Evolutionary conservation across 2,797 vertebrate genomes (phyloP), one percentile per base, ranked within the genome.

Genomic region (Falco naumanni): DNA sequence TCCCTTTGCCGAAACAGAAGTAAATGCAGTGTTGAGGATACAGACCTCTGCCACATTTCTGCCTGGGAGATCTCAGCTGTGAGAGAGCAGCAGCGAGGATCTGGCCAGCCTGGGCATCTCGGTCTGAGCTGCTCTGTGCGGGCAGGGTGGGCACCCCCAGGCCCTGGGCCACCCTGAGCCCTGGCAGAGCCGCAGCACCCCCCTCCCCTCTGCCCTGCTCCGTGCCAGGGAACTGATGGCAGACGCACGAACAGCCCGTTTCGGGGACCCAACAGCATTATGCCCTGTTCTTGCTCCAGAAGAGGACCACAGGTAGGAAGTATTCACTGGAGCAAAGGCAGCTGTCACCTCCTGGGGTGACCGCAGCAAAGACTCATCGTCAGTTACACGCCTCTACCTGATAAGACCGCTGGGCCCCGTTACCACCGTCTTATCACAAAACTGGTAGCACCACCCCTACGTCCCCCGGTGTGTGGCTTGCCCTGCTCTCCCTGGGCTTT

Each of bases 311-410:
- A 47, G 45, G 18, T 39, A 26, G 54, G 29, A 63, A 77, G 34
- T 8, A 17, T 71, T 70, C 22, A 47, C 12, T 24, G 0, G 17
- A 65, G 20, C 15, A 53, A 74, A 70, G 31, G 48, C 17, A 83
- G 34, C 21, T 1, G 0, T 57, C 11, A 8, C 5, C 34, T 13
- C 75, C 21, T 69, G 41, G 29, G 26, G 12, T 0, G 0, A 14
- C 25, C 6, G 45, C 72, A 81, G 31, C 63, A 72, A 64, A 93
- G 77, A 57, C 15, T 39, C 24, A 3, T 24, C 0, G 2, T 25
- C 34, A 13, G 20, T 64, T 50, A 28, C 9, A 25, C 10, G 39
- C 3, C 41, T 53, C 16, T 50, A 1, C 41, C 8, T 50, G 25
- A 12, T 11, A 17, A 56, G 43, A 16, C 1, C 63, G 10, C 5